Percentiles rank a stretch among this genome's conserved stretches.
Evolutionary conservation across 2,888 invertebrate species (phyloP).

Genomic region (Dugesia japonica): DNA sequence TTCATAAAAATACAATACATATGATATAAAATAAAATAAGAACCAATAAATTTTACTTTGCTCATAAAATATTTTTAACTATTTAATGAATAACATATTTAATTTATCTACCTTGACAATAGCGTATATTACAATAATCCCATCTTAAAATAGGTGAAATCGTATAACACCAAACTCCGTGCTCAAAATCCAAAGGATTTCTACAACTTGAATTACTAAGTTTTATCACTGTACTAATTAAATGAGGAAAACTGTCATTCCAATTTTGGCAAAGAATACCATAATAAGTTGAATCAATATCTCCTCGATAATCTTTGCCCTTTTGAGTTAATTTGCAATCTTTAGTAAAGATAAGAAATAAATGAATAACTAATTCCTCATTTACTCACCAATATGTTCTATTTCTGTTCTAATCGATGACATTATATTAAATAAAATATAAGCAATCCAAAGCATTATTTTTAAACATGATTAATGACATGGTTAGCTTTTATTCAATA

Average conservation of each 20-base stretch:
- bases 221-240: background rate
- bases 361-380: background rate
- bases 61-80: too few relatives aligned
- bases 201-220: background rate
- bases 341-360: too few relatives aligned
- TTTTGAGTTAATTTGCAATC: background rate
- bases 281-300: background rate
- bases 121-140: background rate
- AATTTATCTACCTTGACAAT: background rate
- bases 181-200: background rate
- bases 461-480: background rate
- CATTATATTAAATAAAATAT: background rate
- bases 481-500: background rate
- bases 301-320: background rate
- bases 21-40: too few relatives aligned
- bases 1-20: too few relatives aligned
- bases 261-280: background rate
- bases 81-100: too few relatives aligned
- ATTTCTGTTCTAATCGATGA: background rate
- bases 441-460: background rate
- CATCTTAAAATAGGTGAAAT: background rate
- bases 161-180: slow-evolving; percentile 1
- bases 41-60: too few relatives aligned
- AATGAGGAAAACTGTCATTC: background rate
- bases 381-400: background rate